phyloP scores from a whole-genome alignment of 2,113 vertebrate species.

The Rhipidura dahli region DNA sequence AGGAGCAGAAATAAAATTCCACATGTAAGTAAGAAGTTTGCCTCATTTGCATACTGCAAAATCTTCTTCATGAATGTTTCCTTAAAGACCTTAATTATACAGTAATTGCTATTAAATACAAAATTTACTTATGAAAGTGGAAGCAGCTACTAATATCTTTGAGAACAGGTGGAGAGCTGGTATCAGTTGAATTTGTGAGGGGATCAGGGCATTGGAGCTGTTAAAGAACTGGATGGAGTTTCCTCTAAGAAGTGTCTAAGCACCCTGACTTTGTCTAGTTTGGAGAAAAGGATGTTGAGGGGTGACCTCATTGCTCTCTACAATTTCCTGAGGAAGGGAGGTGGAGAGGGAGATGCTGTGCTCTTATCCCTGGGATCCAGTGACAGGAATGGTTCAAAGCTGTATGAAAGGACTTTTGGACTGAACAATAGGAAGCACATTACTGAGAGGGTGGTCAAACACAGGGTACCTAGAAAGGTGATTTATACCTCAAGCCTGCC shows the following conservation, averaged over 20 bases:
- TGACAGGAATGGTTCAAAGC: neutral
- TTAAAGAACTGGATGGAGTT: neutral
- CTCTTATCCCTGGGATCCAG: neutral
- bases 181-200: neutral
- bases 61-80: neutral
- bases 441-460: neutral
- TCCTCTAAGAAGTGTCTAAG: neutral
- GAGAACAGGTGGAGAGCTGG: neutral
- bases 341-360: neutral
- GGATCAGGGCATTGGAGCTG: neutral
- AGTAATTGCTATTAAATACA: neutral
- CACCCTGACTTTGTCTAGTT: neutral
- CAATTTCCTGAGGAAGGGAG: neutral
- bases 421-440: neutral
- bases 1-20: neutral
- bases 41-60: neutral
- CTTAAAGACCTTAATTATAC: neutral
- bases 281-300: neutral
- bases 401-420: neutral
- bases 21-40: neutral
- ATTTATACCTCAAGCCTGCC: accelerated
- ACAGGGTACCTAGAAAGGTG: too few species aligned
- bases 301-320: neutral
- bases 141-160: neutral
- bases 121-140: neutral